A percentile compares a stretch with the other conserved stretches of the same genome.
These are phyloP conservation scores for Hylaeus volcanicus DNA, from an alignment of 1,140 invertebrate genomes.

Conservation along the genomic window DNA sequence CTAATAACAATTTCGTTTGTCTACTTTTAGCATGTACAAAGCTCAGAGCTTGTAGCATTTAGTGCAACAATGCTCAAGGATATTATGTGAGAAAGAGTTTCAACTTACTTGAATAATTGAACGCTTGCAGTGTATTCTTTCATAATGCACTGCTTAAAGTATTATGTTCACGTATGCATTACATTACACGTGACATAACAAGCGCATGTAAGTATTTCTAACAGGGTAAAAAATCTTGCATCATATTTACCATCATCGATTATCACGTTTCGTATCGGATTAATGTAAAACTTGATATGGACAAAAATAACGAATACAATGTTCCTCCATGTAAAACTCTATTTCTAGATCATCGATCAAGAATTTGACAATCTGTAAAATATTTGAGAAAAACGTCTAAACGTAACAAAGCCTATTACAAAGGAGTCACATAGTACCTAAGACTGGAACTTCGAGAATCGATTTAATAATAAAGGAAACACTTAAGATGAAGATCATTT, in stretches of 20 bases:
- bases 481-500: too few species aligned
- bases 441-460: too few species aligned
- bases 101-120: constrained; percentile 8
- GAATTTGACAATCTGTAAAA: not conserved
- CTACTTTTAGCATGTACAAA: too few species aligned
- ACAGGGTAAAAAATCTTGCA: constrained; percentile 18
- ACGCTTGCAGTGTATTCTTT: constrained; percentile 2
- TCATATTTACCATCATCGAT: constrained; percentile 23
- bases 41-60: not conserved
- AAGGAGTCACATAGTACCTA: too few species aligned
- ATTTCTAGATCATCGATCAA: too few species aligned
- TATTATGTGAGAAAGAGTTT: not conserved
- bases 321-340: not conserved
- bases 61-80: not conserved
- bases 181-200: constrained; percentile 46
- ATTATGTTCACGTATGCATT: constrained; percentile 46
- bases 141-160: constrained; percentile 19
- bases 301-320: too few species aligned
- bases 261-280: not conserved
- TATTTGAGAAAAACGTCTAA: not conserved
- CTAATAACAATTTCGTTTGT: too few species aligned
- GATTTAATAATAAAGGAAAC: too few species aligned
- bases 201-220: not conserved
- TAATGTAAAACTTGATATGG: not conserved
- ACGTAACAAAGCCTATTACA: not conserved